Evolutionary conservation across 1,140 invertebrate species (phyloP).

Genomic region (Ericerus pela): DNA sequence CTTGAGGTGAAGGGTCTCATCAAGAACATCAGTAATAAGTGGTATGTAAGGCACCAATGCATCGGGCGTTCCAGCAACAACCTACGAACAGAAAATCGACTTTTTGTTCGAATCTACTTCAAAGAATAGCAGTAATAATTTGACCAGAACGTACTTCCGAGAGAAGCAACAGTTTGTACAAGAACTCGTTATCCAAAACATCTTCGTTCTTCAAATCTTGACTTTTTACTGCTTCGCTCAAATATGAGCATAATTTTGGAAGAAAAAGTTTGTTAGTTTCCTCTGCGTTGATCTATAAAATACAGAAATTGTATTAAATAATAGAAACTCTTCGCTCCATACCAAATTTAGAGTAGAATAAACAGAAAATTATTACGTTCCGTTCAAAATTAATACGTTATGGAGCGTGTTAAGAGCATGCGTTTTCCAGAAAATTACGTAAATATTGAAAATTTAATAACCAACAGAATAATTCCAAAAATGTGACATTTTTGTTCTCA

Average conservation of each 20-base stretch:
- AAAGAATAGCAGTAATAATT: not conserved
- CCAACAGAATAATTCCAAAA: too few relatives aligned
- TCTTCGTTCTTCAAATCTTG: slow-evolving; percentile 50
- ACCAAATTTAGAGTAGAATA: too few relatives aligned
- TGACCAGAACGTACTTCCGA: slow-evolving; percentile 39
- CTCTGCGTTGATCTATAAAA: slow-evolving; percentile 37
- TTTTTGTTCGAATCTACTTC: not conserved
- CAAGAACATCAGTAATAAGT: slow-evolving; percentile 41
- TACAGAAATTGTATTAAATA: too few relatives aligned
- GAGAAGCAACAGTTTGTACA: slow-evolving; percentile 62
- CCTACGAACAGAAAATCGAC: slow-evolving; percentile 13
- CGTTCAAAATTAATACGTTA: too few relatives aligned
- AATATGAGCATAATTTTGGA: slow-evolving; percentile 47
- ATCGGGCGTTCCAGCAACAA: slow-evolving; percentile 11
- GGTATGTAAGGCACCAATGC: slow-evolving; percentile 44
- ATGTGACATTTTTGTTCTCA: too few relatives aligned
- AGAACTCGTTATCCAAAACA: slow-evolving; percentile 57
- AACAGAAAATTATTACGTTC: too few relatives aligned
- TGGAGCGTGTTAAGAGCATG: too few relatives aligned
- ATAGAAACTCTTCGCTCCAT: too few relatives aligned
- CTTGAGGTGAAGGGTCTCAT: slow-evolving; percentile 44
- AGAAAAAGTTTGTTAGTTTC: slow-evolving; percentile 54
- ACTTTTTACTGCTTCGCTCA: slow-evolving; percentile 39
- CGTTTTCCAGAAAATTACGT: too few relatives aligned
- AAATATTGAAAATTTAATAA: too few relatives aligned